Conservation (phyloP, 2,797 vertebrate species). For the Tolypeutes matacus region DNA sequence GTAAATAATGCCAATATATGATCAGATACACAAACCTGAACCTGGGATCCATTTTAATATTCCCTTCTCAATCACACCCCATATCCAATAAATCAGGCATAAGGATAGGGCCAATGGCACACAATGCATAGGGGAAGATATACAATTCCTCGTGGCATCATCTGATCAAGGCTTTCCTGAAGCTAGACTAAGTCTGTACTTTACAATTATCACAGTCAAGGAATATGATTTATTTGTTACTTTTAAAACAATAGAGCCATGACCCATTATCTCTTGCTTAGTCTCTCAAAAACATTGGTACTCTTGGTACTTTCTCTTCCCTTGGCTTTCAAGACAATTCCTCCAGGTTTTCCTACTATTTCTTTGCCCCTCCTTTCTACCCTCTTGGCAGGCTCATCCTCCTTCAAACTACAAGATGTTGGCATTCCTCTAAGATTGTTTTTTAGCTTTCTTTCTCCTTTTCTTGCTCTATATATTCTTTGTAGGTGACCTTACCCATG, state of each 20-base stretch:
- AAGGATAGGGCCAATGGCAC: background rate
- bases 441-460: background rate
- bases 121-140: background rate
- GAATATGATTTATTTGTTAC: background rate
- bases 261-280: background rate
- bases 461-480: slow-evolving; percentile 31
- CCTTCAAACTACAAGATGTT: slow-evolving; percentile 22
- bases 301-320: background rate
- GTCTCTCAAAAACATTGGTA: background rate
- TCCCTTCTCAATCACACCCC: background rate
- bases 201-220: background rate
- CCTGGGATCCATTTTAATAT: background rate
- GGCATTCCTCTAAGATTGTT: background rate
- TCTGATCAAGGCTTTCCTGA: background rate
- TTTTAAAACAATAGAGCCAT: background rate
- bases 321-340: background rate
- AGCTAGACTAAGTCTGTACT: background rate
- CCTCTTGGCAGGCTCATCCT: background rate
- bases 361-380: background rate
- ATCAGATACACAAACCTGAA: background rate
- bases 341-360: background rate
- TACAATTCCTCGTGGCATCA: background rate
- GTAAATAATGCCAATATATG: background rate
- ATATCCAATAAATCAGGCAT: background rate
- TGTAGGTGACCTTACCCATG: slow-evolving; percentile 36